Evolutionary conservation across 2,113 vertebrate species (phyloP).

Genomic region (Brachypodius melanocephalos): DNA sequence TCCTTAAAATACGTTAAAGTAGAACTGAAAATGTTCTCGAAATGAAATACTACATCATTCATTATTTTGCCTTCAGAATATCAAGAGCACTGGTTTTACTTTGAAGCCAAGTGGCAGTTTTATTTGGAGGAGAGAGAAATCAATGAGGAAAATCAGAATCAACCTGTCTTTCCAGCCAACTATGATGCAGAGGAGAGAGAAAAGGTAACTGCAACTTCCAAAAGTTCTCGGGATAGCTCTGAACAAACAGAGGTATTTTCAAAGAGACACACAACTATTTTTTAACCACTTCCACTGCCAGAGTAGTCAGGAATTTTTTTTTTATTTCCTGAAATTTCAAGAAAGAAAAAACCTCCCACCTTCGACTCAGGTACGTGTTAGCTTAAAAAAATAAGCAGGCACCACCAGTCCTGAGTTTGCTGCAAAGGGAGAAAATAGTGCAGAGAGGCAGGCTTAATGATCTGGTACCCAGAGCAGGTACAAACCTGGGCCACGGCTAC

Average conservation of each 20-base stretch:
- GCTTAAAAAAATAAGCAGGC: neutral
- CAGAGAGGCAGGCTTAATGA: neutral
- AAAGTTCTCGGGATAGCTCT: neutral
- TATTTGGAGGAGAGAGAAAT: conserved; percentile 93
- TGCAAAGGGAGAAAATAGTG: neutral
- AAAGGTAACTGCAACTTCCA: conserved; percentile 75
- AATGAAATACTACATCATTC: neutral
- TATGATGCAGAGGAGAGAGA: conserved; percentile 88
- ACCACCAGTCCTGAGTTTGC: neutral
- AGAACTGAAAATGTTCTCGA: neutral
- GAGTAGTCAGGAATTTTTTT: neutral
- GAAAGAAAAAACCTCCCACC: neutral
- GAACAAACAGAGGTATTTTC: neutral
- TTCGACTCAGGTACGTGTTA: neutral
- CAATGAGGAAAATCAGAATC: conserved; percentile 79
- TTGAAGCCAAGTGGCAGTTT: conserved; percentile 97
- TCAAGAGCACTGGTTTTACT: conserved; percentile 98
- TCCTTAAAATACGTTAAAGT: neutral
- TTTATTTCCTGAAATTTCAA: neutral
- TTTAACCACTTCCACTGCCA: neutral
- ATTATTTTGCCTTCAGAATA: conserved; percentile 80
- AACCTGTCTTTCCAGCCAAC: conserved; percentile 79
- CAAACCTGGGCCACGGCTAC: neutral
- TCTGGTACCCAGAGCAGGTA: neutral
- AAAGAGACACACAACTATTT: neutral